Base-by-base conservation (phyloP, 2,797 vertebrate genomes). In the Gymnothorax javanicus region DNA sequence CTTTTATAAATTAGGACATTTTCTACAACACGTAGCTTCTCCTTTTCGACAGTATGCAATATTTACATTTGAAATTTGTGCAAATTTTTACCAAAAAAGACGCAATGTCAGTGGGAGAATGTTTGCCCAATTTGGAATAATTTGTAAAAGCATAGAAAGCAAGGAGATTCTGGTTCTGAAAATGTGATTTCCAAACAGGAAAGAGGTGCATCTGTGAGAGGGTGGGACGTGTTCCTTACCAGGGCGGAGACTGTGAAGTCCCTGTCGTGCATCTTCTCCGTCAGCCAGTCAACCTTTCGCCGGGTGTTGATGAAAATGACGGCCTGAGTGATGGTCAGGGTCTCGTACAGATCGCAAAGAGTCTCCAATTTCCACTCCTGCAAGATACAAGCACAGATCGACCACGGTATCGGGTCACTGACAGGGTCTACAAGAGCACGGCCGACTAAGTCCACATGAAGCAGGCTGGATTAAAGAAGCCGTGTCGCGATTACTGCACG, bases 291-390 rank as follows among this genome's bases (percentile, higher is more conserved):
- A 81, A 92, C 91, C 81, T 91, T 91, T 23, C 90, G 86, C 77
- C 89, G 85, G 13, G 91, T 91, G 86, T 90, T 91, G 50, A 91
- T 83, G 87, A 91, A 92, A 33, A 91, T 91, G 59, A 92, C 91
- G 1, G 90, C 89, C 73, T 92, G 89, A 50, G 89, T 92, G 89
- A 92, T 91, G 58, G 89, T 91, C 79, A 92, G 86, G 50, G 91
- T 89, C 85, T 91, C 88, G 15, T 90, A 90, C 12, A 91, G 87
- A 79, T 90, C 89, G 67, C 88, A 91, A 79, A 91, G 83, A 1
- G 89, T 92, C 86, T 92, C 91, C 87, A 92, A 60, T 82, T 91
- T 92, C 91, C 90, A 91, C 62, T 92, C 91, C 91, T 92, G 57
- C n/a, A 52, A 85, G 2, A 81, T 1, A 4, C 25, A 81, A 23